These are phyloP conservation scores for Eilema griseolum DNA, from an alignment of 2,888 invertebrate genomes.

Conservation along the genomic window DNA sequence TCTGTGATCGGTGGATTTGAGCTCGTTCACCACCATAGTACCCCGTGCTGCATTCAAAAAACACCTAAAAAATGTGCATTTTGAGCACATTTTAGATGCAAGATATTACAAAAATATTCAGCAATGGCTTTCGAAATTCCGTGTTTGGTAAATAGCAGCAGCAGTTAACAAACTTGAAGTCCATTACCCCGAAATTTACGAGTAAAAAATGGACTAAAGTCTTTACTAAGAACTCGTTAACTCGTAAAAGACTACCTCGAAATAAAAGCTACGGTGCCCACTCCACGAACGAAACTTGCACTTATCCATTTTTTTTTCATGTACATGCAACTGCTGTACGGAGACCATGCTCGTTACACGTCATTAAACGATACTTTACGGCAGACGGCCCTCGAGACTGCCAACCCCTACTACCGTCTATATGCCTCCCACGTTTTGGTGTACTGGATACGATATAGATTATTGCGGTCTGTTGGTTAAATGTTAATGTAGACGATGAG, in stretches of 20 bases:
- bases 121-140: not conserved
- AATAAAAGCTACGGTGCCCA: constrained; percentile 40
- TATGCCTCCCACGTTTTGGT: constrained; percentile 59
- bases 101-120: too few relatives aligned
- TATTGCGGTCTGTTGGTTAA: constrained; percentile 25
- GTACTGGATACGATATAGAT: constrained; percentile 62
- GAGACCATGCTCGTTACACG: constrained; percentile 84
- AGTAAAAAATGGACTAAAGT: not conserved
- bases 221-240: constrained; percentile 5
- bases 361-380: constrained; percentile 87
- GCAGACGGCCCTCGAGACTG: constrained; percentile 86
- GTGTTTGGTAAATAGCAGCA: not conserved
- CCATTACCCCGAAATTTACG: not conserved
- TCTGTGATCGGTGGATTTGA: too few relatives aligned
- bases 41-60: too few relatives aligned
- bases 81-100: too few relatives aligned
- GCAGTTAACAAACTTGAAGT: not conserved
- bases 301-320: constrained; percentile 62
- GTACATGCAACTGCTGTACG: constrained; percentile 70
- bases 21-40: too few relatives aligned
- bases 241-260: constrained; percentile 14
- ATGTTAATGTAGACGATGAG: constrained; percentile 27
- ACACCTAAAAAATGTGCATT: too few relatives aligned
- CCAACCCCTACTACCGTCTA: constrained; percentile 63
- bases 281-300: constrained; percentile 30